Conservation (phyloP, 2,888 invertebrate genomes). For the Torymus tubicola region DNA sequence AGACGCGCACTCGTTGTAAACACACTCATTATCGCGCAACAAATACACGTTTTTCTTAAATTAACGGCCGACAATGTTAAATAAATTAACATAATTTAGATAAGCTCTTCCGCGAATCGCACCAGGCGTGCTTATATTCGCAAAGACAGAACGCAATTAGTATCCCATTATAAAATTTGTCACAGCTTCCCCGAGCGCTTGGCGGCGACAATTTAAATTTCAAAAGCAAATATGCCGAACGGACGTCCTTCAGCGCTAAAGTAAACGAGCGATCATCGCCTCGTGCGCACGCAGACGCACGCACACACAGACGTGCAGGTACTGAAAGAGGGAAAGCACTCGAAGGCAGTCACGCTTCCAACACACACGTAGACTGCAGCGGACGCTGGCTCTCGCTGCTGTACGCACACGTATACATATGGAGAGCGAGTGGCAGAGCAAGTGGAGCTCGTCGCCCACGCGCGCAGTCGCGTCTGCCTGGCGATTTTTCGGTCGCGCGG, state of each 20-base stretch:
- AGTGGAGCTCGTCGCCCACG: slow-evolving; percentile 62
- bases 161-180: no score
- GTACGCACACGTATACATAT: not conserved
- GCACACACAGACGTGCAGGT: not conserved
- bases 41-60: no score
- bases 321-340: not conserved
- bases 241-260: slow-evolving; percentile 17
- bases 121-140: no score
- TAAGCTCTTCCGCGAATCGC: no score
- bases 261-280: slow-evolving; percentile 35
- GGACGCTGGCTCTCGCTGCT: no score
- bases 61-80: no score
- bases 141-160: no score
- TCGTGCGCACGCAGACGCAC: not conserved
- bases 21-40: no score
- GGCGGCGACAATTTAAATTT: slow-evolving; percentile 10
- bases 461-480: slow-evolving; percentile 24
- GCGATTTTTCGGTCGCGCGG: slow-evolving; percentile 31
- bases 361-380: not conserved
- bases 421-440: slow-evolving; percentile 11
- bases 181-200: not conserved
- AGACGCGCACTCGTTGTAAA: no score
- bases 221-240: slow-evolving; percentile 9
- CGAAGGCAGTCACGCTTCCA: slow-evolving; percentile 3
- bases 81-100: no score